Evolutionary conservation across 53 echinoderm and acorn worm genomes (phyloP).

Genomic region (Holothuria scabra): DNA sequence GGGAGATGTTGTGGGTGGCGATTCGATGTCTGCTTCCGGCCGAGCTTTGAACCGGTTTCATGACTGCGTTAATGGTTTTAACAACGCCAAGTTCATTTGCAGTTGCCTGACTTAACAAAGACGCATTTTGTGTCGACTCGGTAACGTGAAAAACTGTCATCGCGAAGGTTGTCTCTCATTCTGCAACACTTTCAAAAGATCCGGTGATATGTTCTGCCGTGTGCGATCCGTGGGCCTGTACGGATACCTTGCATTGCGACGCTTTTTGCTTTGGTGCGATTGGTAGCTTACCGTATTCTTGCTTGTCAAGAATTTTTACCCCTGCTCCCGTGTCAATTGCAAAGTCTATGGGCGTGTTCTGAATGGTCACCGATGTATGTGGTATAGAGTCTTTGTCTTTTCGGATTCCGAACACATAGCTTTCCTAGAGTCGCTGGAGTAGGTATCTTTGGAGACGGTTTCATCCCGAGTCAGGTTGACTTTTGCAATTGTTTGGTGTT

Average conservation of each 20-base stretch:
- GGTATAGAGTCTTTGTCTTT: neutral
- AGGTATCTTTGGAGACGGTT: neutral
- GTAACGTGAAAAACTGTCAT: constrained; percentile 3
- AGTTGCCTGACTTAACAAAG: constrained; percentile 19
- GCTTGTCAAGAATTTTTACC: neutral
- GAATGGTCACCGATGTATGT: neutral
- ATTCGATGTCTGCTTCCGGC: too few species aligned
- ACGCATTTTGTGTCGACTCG: neutral
- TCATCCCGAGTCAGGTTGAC: neutral
- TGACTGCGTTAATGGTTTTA: constrained; percentile 7
- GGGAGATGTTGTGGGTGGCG: neutral
- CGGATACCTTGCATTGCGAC: neutral
- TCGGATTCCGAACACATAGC: neutral
- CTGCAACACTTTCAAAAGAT: constrained; percentile 22
- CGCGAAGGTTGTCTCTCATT: constrained; percentile 16
- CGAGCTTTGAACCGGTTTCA: neutral
- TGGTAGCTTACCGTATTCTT: neutral
- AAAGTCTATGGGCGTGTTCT: neutral
- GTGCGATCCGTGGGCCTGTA: neutral
- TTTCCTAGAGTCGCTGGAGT: neutral
- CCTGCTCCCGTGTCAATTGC: constrained; percentile 27
- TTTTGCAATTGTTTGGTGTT: neutral
- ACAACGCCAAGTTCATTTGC: constrained; percentile 26
- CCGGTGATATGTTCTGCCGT: neutral
- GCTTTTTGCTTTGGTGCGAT: constrained; percentile 22